Conservation (phyloP, 2,888 invertebrate species). For the Sepioteuthis lessoniana region DNA sequence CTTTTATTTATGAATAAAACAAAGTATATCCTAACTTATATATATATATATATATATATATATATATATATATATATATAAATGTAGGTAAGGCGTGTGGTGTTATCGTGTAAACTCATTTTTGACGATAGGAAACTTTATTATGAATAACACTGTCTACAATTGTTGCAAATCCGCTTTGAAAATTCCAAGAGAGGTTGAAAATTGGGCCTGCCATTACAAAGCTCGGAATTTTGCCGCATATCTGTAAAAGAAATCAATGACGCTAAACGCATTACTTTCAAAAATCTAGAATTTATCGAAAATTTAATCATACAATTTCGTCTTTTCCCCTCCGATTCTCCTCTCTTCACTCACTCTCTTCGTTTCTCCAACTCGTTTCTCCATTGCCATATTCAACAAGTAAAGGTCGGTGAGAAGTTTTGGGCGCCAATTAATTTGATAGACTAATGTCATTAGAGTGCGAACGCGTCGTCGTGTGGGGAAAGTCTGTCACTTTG, state of each 20-base stretch:
- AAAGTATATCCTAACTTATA: no score
- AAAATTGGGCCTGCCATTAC: background rate
- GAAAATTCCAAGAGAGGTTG: background rate
- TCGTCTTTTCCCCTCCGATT: background rate
- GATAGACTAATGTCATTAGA: background rate
- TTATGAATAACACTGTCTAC: no score
- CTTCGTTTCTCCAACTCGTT: background rate
- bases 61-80: no score
- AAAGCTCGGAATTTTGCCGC: background rate
- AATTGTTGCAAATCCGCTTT: background rate
- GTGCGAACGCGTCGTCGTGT: background rate
- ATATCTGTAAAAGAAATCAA: background rate
- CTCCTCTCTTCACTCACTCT: background rate
- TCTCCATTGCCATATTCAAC: background rate
- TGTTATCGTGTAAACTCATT: no score
- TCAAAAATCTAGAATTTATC: background rate
- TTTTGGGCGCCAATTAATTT: background rate
- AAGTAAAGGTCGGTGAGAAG: background rate
- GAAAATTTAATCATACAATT: conserved; percentile 2
- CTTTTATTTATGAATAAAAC: no score
- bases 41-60: no score
- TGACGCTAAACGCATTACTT: background rate
- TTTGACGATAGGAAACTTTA: no score
- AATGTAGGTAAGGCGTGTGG: no score
- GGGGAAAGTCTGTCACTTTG: background rate